phyloP scores from a whole-genome alignment of 2,113 vertebrate genomes.

The Aythya baeri region DNA sequence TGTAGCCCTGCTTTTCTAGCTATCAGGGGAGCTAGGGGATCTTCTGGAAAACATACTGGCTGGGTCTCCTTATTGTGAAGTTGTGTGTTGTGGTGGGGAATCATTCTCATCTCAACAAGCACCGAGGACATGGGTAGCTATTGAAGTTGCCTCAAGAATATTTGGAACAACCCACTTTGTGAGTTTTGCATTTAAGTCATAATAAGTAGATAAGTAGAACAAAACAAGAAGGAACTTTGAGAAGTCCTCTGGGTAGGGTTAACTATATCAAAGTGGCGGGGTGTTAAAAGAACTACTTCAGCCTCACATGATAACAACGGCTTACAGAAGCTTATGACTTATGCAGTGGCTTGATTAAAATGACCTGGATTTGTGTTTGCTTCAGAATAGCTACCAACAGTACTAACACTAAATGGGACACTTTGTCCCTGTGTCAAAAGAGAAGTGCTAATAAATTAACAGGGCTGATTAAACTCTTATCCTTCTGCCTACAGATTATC shows the following conservation, averaged over 20 bases:
- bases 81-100: not conserved
- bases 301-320: not conserved
- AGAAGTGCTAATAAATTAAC: not conserved
- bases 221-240: not conserved
- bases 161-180: not conserved
- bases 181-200: not conserved
- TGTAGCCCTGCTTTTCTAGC: not conserved
- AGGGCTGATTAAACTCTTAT: not conserved
- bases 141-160: not conserved
- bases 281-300: not conserved
- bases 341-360: not conserved
- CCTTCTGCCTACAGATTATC: not conserved
- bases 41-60: not conserved
- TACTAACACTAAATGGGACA: not conserved
- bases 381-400: not conserved
- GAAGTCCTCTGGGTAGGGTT: not conserved
- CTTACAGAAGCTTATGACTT: not conserved
- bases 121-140: not conserved
- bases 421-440: not conserved
- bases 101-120: not conserved
- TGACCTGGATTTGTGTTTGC: not conserved
- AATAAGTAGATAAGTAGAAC: not conserved
- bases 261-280: not conserved
- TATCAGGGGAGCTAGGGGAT: not conserved
- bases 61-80: not conserved